These are phyloP conservation scores for Penaeus japonicus DNA, from an alignment of 1,140 invertebrate species.

Conservation along the genomic window DNA sequence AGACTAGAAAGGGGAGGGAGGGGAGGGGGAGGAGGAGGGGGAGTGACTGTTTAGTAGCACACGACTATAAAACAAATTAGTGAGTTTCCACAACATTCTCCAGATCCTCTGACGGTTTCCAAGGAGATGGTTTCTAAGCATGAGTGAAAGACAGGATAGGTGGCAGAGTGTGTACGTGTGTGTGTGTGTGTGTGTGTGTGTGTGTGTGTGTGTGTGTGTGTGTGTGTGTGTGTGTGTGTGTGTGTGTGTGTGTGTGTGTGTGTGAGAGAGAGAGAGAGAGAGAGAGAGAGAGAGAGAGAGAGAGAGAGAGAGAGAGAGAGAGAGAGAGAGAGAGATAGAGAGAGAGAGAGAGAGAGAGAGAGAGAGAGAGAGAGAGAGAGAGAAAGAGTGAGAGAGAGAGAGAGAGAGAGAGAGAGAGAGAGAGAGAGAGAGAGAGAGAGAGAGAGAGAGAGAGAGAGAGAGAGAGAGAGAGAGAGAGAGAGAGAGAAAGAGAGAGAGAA, in stretches of 20 bases:
- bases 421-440: not conserved
- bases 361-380: not conserved
- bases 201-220: conserved; percentile 32
- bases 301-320: not conserved
- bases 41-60: too few relatives aligned
- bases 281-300: not conserved
- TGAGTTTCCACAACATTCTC: too few relatives aligned
- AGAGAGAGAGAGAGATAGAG: conserved; percentile 2
- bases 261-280: not conserved
- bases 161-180: not conserved
- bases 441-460: not conserved
- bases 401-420: not conserved
- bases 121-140: too few relatives aligned
- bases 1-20: too few relatives aligned
- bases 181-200: conserved; percentile 29
- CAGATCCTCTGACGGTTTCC: too few relatives aligned
- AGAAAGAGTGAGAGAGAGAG: not conserved
- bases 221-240: not conserved
- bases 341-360: conserved; percentile 15
- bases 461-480: not conserved
- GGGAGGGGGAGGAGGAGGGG: too few relatives aligned
- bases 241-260: not conserved
- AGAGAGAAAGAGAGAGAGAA: not conserved
- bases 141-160: too few relatives aligned
- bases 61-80: too few relatives aligned